Evolutionary conservation across 2,797 vertebrate genomes (phyloP).

Genomic region (Anabas testudineus): DNA sequence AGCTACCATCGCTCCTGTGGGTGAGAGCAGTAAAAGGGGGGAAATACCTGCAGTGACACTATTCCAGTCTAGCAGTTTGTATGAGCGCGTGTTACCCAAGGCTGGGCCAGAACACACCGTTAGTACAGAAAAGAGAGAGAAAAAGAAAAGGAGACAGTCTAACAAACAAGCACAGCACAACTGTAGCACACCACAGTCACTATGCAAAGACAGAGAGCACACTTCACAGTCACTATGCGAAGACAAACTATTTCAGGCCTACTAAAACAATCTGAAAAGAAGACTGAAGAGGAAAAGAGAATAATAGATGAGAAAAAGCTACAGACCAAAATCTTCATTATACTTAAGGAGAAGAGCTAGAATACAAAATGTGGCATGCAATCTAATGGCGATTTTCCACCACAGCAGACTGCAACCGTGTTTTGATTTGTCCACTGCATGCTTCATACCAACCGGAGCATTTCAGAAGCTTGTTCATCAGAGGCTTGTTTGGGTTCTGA

Average conservation of each 20-base stretch:
- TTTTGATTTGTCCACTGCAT: too few relatives aligned
- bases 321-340: constrained; percentile 18
- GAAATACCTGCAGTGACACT: constrained; percentile 99
- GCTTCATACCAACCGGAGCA: too few relatives aligned
- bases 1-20: constrained; percentile 96
- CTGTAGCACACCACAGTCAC: constrained; percentile 93
- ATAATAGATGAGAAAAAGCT: constrained; percentile 54
- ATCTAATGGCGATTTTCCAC: constrained; percentile 41
- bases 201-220: constrained; percentile 62
- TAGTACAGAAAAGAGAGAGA: constrained; percentile 88
- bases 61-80: constrained; percentile 99
- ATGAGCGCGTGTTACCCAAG: constrained; percentile 99
- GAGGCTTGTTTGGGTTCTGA: too few relatives aligned
- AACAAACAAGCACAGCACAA: constrained; percentile 93
- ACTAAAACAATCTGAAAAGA: constrained; percentile 47
- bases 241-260: constrained; percentile 52
- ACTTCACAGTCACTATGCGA: constrained; percentile 63
- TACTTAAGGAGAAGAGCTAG: constrained; percentile 19
- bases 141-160: constrained; percentile 87
- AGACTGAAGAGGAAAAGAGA: constrained; percentile 44
- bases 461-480: too few relatives aligned
- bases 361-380: constrained; percentile 71
- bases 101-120: constrained; percentile 99
- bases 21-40: constrained; percentile 93
- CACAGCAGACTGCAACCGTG: too few relatives aligned